phyloP scores from a whole-genome alignment of 2,888 invertebrate genomes.

The Drosophila suboccidentalis region DNA sequence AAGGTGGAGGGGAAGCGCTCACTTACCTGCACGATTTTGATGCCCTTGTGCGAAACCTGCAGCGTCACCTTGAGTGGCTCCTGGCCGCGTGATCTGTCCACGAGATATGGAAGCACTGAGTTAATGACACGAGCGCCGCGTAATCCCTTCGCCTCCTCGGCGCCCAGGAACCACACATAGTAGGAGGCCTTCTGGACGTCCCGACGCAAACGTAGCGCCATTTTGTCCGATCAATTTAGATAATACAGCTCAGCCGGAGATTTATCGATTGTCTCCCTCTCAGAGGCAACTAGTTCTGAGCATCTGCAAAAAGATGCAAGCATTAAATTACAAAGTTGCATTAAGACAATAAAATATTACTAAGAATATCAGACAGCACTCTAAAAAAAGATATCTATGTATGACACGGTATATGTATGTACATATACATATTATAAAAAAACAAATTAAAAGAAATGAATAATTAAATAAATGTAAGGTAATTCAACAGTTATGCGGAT shows the following conservation, averaged over 20 bases:
- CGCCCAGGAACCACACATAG: conserved; percentile 97
- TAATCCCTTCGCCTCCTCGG: conserved; percentile 96
- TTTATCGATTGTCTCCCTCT: conserved; percentile 31
- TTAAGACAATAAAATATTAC: not conserved
- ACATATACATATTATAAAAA: no score
- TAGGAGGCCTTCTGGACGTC: conserved; percentile 96
- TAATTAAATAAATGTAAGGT: not conserved
- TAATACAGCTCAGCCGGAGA: conserved; percentile 30
- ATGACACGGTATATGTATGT: not conserved
- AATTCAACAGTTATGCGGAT: not conserved
- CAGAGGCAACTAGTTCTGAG: conserved; percentile 17
- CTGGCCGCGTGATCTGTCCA: conserved; percentile 93
- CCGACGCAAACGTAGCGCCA: conserved; percentile 93
- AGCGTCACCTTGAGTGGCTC: conserved; percentile 96
- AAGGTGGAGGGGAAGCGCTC: not conserved
- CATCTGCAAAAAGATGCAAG: conserved; percentile 23
- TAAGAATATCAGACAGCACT: not conserved
- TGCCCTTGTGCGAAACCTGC: conserved; percentile 96
- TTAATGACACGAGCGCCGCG: conserved; percentile 94
- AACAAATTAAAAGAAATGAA: no score
- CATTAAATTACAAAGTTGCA: not conserved
- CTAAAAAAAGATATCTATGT: not conserved
- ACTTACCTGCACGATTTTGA: conserved; percentile 95
- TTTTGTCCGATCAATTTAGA: conserved; percentile 84
- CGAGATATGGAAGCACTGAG: conserved; percentile 93